These are phyloP conservation scores for Rhagophthalmus giganteus DNA, from an alignment of 2,888 invertebrate species.

Conservation along the genomic window DNA sequence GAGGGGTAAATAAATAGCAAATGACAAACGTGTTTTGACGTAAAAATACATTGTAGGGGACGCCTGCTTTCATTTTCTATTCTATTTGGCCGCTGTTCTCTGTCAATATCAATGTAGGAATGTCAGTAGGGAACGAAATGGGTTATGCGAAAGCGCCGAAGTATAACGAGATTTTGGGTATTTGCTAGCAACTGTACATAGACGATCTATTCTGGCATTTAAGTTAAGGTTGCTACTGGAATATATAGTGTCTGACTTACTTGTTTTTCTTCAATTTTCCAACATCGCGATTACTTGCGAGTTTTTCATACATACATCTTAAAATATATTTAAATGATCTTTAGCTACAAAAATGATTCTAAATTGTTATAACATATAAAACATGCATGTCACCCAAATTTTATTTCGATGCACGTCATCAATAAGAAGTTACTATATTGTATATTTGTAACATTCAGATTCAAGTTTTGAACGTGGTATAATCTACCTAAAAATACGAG, in stretches of 20 bases:
- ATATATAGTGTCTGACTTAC: not conserved
- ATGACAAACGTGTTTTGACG: slow-evolving; percentile 30
- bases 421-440: too few species aligned
- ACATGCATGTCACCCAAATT: too few species aligned
- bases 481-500: too few species aligned
- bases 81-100: slow-evolving; percentile 28
- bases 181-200: slow-evolving; percentile 18
- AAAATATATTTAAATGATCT: too few species aligned
- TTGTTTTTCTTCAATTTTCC: not conserved
- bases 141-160: slow-evolving; percentile 27
- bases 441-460: too few species aligned
- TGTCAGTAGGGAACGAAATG: slow-evolving; percentile 29
- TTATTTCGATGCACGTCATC: too few species aligned
- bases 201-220: slow-evolving; percentile 16
- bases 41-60: slow-evolving; percentile 27
- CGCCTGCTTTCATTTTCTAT: slow-evolving; percentile 27
- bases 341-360: too few species aligned
- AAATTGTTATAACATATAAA: too few species aligned
- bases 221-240: slow-evolving; percentile 6
- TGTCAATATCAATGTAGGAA: slow-evolving; percentile 30
- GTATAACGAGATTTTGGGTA: slow-evolving; percentile 27
- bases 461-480: too few species aligned
- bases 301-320: too few species aligned
- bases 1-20: slow-evolving; percentile 25
- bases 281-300: too few species aligned